Evolutionary conservation across 2,888 invertebrate genomes (phyloP).

Genomic region (Heliconius sara): DNA sequence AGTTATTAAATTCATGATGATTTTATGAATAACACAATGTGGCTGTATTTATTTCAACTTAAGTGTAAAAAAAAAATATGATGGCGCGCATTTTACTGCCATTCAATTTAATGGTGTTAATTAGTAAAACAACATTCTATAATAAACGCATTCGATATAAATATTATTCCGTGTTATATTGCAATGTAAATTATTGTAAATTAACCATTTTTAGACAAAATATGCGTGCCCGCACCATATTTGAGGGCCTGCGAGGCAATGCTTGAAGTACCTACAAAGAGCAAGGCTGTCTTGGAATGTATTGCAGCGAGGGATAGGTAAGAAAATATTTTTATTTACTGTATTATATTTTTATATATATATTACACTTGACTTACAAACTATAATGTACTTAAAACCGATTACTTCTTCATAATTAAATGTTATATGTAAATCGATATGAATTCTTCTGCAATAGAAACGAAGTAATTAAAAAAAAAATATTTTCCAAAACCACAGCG

Average conservation of each 20-base stretch:
- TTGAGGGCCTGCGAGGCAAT: slow-evolving; percentile 87
- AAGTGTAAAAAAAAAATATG: not conserved
- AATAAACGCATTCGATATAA: not conserved
- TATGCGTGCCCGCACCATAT: slow-evolving; percentile 89
- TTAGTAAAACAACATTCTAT: not conserved
- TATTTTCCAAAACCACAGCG: too few relatives aligned
- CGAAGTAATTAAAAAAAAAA: too few relatives aligned
- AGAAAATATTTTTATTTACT: slow-evolving; percentile 46
- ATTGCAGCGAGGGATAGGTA: slow-evolving; percentile 89
- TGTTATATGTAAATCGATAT: too few relatives aligned
- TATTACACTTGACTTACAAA: too few relatives aligned
- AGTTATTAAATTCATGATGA: not conserved
- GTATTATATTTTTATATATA: not conserved
- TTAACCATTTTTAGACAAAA: slow-evolving; percentile 82
- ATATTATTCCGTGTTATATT: not conserved
- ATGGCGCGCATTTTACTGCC: not conserved
- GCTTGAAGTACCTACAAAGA: slow-evolving; percentile 85
- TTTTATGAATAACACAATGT: slow-evolving; percentile 11
- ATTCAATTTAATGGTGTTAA: not conserved
- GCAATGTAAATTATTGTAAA: slow-evolving; percentile 7
- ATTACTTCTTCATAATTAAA: too few relatives aligned
- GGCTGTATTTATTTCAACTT: slow-evolving; percentile 5
- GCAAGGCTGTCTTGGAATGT: slow-evolving; percentile 85
- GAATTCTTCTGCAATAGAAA: too few relatives aligned
- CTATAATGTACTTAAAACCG: too few relatives aligned